A percentile compares a stretch with the other conserved stretches of the same genome.
Conservation (phyloP, 2,113 vertebrate species). For the Rhinopomastus cyanomelas region DNA sequence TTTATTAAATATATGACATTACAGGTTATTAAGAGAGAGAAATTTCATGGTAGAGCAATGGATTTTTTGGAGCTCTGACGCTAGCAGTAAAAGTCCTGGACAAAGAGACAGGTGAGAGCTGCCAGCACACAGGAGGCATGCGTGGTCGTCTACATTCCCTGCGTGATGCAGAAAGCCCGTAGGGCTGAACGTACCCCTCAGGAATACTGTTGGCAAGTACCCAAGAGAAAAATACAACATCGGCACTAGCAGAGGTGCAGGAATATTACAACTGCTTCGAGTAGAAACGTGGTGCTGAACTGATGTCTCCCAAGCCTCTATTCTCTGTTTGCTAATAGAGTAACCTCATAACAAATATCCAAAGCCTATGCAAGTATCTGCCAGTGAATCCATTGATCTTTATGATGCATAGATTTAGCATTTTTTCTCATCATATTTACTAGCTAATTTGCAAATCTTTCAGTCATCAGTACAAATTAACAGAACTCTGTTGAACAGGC, state of each 20-base stretch:
- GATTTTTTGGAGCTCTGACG: neutral
- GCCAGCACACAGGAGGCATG: neutral
- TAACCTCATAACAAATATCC: neutral
- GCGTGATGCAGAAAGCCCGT: neutral
- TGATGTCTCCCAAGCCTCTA: neutral
- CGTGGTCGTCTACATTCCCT: neutral
- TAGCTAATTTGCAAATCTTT: constrained; percentile 18
- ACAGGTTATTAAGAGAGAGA: neutral
- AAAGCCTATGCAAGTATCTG: neutral
- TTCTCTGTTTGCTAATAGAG: neutral
- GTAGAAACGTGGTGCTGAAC: neutral
- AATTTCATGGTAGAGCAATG: neutral
- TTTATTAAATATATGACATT: neutral
- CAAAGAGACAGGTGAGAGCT: neutral
- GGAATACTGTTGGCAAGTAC: neutral
- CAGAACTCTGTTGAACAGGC: neutral
- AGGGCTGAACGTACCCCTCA: neutral
- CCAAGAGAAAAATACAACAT: neutral
- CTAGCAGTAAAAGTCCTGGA: neutral
- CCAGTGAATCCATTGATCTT: neutral
- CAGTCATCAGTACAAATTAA: constrained; percentile 12
- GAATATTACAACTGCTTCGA: neutral
- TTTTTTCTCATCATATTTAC: neutral
- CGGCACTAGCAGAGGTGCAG: neutral
- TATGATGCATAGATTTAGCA: neutral